Evolutionary conservation across 2,797 vertebrate species (phyloP).

Genomic region (Ara ararauna): DNA sequence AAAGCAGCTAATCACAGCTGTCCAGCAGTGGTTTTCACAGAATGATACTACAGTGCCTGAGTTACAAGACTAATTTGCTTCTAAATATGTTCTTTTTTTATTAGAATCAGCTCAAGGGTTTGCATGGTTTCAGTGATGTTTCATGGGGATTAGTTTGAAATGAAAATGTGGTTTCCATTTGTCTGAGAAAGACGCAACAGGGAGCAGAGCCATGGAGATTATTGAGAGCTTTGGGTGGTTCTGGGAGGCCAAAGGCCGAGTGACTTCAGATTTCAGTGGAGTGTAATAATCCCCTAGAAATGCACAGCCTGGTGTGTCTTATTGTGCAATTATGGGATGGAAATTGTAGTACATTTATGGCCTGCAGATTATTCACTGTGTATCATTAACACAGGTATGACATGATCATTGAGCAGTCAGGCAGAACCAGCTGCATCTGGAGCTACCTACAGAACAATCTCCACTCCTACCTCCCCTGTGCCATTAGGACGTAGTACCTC

Average conservation of each 20-base stretch:
- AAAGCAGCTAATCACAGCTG: conserved; percentile 18
- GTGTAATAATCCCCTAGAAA: conserved; percentile 48
- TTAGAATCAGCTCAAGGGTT: conserved; percentile 52
- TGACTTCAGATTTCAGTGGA: conserved; percentile 14
- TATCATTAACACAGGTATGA: background rate
- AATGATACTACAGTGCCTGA: background rate
- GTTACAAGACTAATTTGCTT: conserved; percentile 48
- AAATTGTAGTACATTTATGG: background rate
- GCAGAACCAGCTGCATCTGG: background rate
- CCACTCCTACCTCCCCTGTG: background rate
- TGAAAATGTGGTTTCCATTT: conserved; percentile 64
- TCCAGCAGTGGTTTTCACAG: background rate
- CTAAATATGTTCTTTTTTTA: conserved; percentile 38
- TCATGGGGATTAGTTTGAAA: conserved; percentile 61
- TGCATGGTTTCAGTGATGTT: conserved; percentile 32
- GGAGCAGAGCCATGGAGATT: conserved; percentile 53
- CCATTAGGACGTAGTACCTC: background rate
- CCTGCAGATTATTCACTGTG: background rate
- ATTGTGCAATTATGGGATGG: conserved; percentile 28
- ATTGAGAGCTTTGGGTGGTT: conserved; percentile 1
- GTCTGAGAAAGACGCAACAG: background rate
- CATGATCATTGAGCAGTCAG: background rate
- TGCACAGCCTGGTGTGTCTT: background rate
- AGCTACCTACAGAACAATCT: background rate
- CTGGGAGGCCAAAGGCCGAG: conserved; percentile 14